A percentile compares a stretch with the other conserved stretches of the same genome.
Conservation (phyloP, 2,888 invertebrate genomes). For the Chrysolina oricalcia region DNA sequence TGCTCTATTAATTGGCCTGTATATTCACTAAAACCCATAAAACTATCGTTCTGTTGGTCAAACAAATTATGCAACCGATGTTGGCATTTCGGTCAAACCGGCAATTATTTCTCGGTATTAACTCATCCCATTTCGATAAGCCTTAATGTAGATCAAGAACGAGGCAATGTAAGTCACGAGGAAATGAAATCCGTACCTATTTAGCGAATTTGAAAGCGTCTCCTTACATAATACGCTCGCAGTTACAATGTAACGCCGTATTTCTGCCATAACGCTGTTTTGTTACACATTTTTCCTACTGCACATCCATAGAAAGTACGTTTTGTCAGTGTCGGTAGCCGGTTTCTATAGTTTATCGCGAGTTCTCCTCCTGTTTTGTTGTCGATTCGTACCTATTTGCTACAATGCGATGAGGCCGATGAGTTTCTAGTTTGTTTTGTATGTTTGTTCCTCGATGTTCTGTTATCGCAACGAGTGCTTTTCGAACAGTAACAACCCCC, state of each 20-base stretch:
- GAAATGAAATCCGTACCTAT: constrained; percentile 51
- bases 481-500: constrained; percentile 43
- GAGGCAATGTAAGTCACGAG: constrained; percentile 46
- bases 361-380: constrained; percentile 1
- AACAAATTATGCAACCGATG: neutral
- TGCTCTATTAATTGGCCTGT: no score
- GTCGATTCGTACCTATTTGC: constrained; percentile 27
- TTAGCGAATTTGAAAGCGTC: constrained; percentile 49
- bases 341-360: constrained; percentile 46
- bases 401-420: constrained; percentile 34
- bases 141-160: constrained; percentile 45
- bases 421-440: constrained; percentile 30
- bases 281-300: constrained; percentile 42
- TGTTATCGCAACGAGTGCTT: constrained; percentile 46
- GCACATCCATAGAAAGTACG: constrained; percentile 47
- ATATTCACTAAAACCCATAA: no score
- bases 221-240: constrained; percentile 50
- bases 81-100: constrained; percentile 4
- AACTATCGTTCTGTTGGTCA: neutral
- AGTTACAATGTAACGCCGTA: constrained; percentile 46
- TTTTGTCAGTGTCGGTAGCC: constrained; percentile 41
- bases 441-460: constrained; percentile 43
- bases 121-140: constrained; percentile 25
- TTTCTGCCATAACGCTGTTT: constrained; percentile 39
- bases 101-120: neutral